These are phyloP conservation scores for Polyodon spathula DNA, from an alignment of 2,113 vertebrate species.

Conservation along the genomic window DNA sequence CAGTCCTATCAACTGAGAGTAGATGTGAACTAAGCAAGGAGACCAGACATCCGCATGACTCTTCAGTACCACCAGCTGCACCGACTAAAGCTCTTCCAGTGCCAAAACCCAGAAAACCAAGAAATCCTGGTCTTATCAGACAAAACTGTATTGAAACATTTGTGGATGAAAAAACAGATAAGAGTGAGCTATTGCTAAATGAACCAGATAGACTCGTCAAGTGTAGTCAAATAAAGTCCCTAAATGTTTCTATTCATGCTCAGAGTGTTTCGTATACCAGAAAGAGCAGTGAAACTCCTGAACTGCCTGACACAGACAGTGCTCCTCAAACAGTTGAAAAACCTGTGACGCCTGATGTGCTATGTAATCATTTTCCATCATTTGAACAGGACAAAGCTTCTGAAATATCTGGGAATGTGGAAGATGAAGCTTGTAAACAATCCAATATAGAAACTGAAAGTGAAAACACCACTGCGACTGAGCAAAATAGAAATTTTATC, in stretches of 20 bases:
- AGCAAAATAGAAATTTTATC: conserved; percentile 52
- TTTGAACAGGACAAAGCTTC: conserved; percentile 31
- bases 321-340: conserved; percentile 26
- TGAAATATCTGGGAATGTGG: conserved; percentile 17
- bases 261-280: conserved; percentile 42
- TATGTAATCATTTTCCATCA: conserved; percentile 48
- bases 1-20: conserved; percentile 12
- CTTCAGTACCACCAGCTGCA: conserved; percentile 42
- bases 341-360: conserved; percentile 35
- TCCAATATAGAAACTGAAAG: neutral
- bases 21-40: conserved; percentile 1
- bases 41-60: conserved; percentile 4
- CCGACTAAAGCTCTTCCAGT: conserved; percentile 69
- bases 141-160: conserved; percentile 68
- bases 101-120: conserved; percentile 77
- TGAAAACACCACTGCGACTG: conserved; percentile 41
- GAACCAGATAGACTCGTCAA: conserved; percentile 29
- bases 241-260: conserved; percentile 41
- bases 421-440: conserved; percentile 10
- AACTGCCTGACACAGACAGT: conserved; percentile 11
- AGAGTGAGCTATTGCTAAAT: conserved; percentile 22
- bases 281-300: conserved; percentile 25
- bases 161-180: conserved; percentile 42
- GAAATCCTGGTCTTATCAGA: conserved; percentile 57
- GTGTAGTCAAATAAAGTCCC: conserved; percentile 35